These are phyloP conservation scores for Venturia canescens DNA, from an alignment of 1,140 invertebrate genomes.

Conservation along the genomic window DNA sequence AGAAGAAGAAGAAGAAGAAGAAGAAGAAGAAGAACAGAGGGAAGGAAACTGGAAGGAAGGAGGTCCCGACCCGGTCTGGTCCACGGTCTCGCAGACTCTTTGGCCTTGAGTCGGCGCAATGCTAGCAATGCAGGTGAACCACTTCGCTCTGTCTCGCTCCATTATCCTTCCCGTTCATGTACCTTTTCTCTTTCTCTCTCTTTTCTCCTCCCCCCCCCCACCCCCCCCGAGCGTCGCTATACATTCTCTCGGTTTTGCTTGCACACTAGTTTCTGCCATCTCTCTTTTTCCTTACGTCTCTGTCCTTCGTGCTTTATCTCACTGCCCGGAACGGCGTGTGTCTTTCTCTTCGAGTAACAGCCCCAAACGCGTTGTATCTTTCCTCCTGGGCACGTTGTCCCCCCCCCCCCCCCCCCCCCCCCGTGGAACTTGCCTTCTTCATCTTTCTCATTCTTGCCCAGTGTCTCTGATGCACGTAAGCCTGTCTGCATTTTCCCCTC, in stretches of 20 bases:
- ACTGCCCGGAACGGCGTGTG: conserved; percentile 1
- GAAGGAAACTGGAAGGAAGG: conserved; percentile 72
- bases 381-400: conserved; percentile 14
- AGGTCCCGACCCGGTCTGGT: conserved; percentile 73
- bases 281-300: conserved; percentile 21
- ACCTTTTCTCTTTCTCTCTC: conserved; percentile 50
- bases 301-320: background rate
- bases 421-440: background rate
- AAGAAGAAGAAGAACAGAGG: conserved; percentile 52
- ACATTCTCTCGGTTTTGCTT: conserved; percentile 32
- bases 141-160: conserved; percentile 61
- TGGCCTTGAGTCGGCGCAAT: conserved; percentile 77
- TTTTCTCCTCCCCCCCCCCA: conserved; percentile 50
- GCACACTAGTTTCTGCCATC: conserved; percentile 17
- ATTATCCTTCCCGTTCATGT: conserved; percentile 33
- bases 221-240: conserved; percentile 47
- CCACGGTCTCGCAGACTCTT: conserved; percentile 72
- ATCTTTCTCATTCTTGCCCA: background rate
- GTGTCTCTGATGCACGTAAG: background rate
- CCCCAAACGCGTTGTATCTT: conserved; percentile 18
- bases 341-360: conserved; percentile 28
- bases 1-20: conserved; percentile 7
- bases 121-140: conserved; percentile 77
- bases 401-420: no score
- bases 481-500: background rate